Conservation (phyloP, 2,797 vertebrate genomes). For the Trichosurus vulpecula region DNA sequence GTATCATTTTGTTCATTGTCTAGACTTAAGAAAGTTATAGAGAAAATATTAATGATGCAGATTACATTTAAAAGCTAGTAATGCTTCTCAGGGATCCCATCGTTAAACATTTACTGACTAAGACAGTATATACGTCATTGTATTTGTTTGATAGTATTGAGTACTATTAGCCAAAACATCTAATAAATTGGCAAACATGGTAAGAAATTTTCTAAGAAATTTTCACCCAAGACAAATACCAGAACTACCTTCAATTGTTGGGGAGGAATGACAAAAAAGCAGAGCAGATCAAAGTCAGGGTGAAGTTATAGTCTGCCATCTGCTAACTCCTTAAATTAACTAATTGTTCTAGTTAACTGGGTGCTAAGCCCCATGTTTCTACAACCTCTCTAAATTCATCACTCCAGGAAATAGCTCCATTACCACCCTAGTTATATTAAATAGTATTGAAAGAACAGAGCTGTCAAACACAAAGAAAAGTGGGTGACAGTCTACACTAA, state of each 20-base stretch:
- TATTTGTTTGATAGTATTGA: neutral
- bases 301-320: neutral
- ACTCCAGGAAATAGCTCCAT: neutral
- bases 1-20: neutral
- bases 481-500: neutral
- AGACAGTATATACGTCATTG: neutral
- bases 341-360: neutral
- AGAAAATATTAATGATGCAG: neutral
- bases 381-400: neutral
- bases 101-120: neutral
- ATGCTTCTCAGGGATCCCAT: neutral
- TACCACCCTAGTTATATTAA: neutral
- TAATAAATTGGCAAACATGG: neutral
- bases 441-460: neutral
- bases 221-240: neutral
- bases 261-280: neutral
- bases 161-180: neutral
- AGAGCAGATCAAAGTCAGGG: neutral
- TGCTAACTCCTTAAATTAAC: neutral
- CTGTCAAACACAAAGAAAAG: neutral
- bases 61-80: neutral
- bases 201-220: neutral
- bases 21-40: neutral
- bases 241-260: neutral
- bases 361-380: neutral